These are phyloP conservation scores for Micrasema minimum DNA, from an alignment of 1,140 invertebrate species.

Conservation along the genomic window DNA sequence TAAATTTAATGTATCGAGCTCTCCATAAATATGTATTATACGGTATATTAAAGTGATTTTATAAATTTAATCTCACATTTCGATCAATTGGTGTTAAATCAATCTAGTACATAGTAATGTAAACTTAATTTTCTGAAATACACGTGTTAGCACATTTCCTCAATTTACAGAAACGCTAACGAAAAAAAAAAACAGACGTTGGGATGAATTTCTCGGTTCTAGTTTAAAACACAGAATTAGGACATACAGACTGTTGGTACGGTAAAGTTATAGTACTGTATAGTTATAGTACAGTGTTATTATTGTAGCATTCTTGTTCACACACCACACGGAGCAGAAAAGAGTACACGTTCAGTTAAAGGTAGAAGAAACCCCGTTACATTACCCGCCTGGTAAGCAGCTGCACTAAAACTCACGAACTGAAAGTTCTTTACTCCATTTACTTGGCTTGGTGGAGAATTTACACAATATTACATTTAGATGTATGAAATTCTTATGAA, in stretches of 20 bases:
- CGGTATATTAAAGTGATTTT: no score
- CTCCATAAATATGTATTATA: no score
- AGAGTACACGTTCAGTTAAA: constrained; percentile 24
- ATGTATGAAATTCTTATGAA: constrained; percentile 4
- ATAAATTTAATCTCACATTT: no score
- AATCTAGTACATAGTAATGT: no score
- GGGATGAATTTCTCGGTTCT: constrained; percentile 13
- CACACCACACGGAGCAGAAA: constrained; percentile 24
- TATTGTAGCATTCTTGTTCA: constrained; percentile 13
- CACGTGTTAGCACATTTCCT: no score
- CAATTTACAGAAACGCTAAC: no score
- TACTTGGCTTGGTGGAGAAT: constrained; percentile 8
- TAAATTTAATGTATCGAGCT: no score
- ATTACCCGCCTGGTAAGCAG: constrained; percentile 12
- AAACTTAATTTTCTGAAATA: no score
- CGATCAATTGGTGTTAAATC: no score
- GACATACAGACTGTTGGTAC: constrained; percentile 4
- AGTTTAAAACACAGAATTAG: constrained; percentile 26
- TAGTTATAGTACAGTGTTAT: background rate
- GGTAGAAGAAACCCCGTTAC: constrained; percentile 19
- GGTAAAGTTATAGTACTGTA: no score
- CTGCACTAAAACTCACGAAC: constrained; percentile 18
- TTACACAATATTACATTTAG: constrained; percentile 18
- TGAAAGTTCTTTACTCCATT: constrained; percentile 24
- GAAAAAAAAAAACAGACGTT: no score